A percentile compares a stretch with the other conserved stretches of the same genome.
Conservation (phyloP, 2,113 vertebrate species). For the Phycodurus eques region DNA sequence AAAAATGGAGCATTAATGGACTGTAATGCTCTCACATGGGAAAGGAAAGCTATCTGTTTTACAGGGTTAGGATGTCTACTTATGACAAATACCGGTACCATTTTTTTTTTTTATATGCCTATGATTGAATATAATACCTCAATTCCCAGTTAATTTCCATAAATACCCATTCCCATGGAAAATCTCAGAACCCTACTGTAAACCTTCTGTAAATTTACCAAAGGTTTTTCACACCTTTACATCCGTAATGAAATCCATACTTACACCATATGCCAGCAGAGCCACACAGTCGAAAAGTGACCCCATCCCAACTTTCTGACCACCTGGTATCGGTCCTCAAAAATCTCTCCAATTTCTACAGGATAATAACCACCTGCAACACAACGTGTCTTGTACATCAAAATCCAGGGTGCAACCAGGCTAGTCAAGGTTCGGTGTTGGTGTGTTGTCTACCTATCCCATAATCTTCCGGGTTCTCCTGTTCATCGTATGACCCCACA, state of each 20-base stretch:
- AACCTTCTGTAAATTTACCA: background rate
- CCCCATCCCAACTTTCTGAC: conserved; percentile 74
- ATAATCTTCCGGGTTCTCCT: conserved; percentile 69
- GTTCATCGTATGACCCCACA: conserved; percentile 49
- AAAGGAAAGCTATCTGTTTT: too few species aligned
- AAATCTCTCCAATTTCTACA: conserved; percentile 67
- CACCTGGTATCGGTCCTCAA: conserved; percentile 69
- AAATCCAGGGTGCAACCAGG: background rate
- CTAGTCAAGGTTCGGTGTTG: background rate
- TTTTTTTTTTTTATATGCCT: background rate
- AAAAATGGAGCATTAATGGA: too few species aligned
- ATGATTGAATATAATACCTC: background rate
- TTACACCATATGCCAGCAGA: conserved; percentile 73
- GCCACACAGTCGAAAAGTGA: conserved; percentile 75
- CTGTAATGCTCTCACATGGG: too few species aligned
- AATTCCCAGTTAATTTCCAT: background rate
- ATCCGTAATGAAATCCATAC: conserved; percentile 19
- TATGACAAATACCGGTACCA: background rate
- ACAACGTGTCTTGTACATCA: background rate
- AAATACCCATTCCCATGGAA: background rate
- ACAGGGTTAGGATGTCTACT: too few species aligned
- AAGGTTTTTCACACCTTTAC: background rate
- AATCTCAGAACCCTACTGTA: background rate
- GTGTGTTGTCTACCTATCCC: conserved; percentile 51
- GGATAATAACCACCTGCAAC: conserved; percentile 68